Conservation (phyloP, 1,140 invertebrate genomes). For the Pogonognathellus flavescens region DNA sequence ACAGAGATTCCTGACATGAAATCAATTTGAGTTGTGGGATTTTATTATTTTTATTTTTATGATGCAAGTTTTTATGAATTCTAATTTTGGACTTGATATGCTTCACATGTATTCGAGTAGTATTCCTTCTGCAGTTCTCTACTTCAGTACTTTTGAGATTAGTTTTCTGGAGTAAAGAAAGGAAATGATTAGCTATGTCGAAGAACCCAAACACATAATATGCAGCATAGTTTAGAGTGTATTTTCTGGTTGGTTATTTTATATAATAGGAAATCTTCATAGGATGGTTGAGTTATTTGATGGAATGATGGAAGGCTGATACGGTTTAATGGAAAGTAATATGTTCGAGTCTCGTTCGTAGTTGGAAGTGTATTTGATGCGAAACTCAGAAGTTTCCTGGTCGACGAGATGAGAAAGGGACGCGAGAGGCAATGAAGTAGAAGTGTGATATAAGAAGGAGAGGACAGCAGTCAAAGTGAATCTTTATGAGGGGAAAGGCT, state of each 20-base stretch:
- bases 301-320: slow-evolving; percentile 51
- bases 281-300: slow-evolving; percentile 42
- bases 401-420: not conserved
- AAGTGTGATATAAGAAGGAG: slow-evolving; percentile 57
- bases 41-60: slow-evolving; percentile 51
- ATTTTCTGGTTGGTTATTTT: not conserved
- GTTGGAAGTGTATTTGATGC: not conserved
- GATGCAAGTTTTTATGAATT: slow-evolving; percentile 43
- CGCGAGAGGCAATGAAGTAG: slow-evolving; percentile 33
- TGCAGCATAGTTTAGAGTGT: not conserved
- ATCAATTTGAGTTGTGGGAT: slow-evolving; percentile 28
- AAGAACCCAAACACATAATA: not conserved
- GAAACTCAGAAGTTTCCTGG: not conserved
- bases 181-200: not conserved
- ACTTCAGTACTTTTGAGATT: not conserved
- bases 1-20: not conserved
- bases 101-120: not conserved
- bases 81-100: slow-evolving; percentile 30
- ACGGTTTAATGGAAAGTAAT: slow-evolving; percentile 37
- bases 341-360: not conserved
- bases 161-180: slow-evolving; percentile 2
- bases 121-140: not conserved
- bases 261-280: slow-evolving; percentile 10
- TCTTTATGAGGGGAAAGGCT: slow-evolving; percentile 63
- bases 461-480: slow-evolving; percentile 61